phyloP scores from a whole-genome alignment of 2,113 vertebrate genomes.

The Prochilodus magdalenae region DNA sequence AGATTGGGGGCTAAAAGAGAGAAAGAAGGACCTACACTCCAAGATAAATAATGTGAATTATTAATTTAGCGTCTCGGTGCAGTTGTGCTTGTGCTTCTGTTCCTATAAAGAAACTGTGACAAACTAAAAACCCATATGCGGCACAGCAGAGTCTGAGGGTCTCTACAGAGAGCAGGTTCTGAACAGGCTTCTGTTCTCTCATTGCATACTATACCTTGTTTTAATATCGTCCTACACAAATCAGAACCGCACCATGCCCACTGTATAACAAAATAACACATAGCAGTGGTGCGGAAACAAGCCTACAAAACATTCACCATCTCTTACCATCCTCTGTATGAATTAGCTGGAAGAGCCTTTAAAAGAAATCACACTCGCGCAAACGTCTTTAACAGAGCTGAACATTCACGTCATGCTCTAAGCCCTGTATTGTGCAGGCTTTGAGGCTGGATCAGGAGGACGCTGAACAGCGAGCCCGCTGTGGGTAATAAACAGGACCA shows the following conservation, averaged over 20 bases:
- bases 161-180: background rate
- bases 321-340: background rate
- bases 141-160: background rate
- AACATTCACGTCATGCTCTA: background rate
- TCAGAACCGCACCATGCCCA: background rate
- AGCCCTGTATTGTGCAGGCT: conserved; percentile 17
- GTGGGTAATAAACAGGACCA: conserved; percentile 54
- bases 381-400: background rate
- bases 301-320: background rate
- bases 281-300: background rate
- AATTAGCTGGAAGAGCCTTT: background rate
- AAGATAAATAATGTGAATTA: conserved; percentile 46
- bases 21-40: background rate
- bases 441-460: conserved; percentile 24
- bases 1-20: no score
- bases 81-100: conserved; percentile 12
- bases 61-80: conserved; percentile 24
- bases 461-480: conserved; percentile 39
- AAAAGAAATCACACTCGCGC: background rate
- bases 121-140: background rate
- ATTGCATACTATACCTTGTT: background rate
- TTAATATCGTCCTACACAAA: background rate
- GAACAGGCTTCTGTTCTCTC: background rate
- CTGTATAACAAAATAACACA: background rate
- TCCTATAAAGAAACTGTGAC: background rate